Evolutionary conservation across 2,113 vertebrate species (phyloP).

Genomic region (Lipophrys pholis): DNA sequence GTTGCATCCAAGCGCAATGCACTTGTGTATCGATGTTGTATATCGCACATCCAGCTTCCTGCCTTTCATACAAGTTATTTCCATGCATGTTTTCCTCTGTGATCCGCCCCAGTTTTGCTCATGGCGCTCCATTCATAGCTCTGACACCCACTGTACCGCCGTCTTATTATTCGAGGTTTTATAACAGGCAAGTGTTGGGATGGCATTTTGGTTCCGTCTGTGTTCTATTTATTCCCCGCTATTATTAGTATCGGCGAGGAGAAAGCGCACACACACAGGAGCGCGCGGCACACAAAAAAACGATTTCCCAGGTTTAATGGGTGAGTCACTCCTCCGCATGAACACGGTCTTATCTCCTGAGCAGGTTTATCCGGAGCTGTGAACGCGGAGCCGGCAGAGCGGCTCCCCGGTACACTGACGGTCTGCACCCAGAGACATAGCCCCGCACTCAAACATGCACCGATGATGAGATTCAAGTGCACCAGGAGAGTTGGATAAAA

Average conservation of each 20-base stretch:
- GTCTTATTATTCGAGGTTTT: conserved; percentile 61
- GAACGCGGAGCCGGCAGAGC: conserved; percentile 44
- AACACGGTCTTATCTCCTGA: conserved; percentile 73
- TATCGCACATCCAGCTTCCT: conserved; percentile 8
- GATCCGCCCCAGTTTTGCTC: conserved; percentile 15
- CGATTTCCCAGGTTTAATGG: conserved; percentile 64
- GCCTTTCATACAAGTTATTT: conserved; percentile 8
- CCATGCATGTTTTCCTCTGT: conserved; percentile 13
- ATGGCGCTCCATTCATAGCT: conserved; percentile 24
- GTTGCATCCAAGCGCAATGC: not conserved
- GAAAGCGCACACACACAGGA: conserved; percentile 15
- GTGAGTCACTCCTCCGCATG: conserved; percentile 77
- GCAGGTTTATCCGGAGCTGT: conserved; percentile 67
- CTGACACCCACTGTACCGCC: conserved; percentile 27
- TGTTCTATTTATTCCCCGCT: conserved; percentile 74
- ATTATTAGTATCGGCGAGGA: conserved; percentile 71
- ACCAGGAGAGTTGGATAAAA: conserved; percentile 50
- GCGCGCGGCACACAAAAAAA: conserved; percentile 26
- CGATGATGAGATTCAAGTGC: conserved; percentile 47
- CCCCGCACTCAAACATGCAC: conserved; percentile 28
- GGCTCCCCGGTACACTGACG: conserved; percentile 24
- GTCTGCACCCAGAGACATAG: conserved; percentile 26
- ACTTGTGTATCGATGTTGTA: conserved; percentile 1
- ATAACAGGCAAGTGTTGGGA: conserved; percentile 51
- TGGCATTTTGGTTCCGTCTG: conserved; percentile 69